phyloP scores from a whole-genome alignment of 2,797 vertebrate genomes.

The Chelmon rostratus region DNA sequence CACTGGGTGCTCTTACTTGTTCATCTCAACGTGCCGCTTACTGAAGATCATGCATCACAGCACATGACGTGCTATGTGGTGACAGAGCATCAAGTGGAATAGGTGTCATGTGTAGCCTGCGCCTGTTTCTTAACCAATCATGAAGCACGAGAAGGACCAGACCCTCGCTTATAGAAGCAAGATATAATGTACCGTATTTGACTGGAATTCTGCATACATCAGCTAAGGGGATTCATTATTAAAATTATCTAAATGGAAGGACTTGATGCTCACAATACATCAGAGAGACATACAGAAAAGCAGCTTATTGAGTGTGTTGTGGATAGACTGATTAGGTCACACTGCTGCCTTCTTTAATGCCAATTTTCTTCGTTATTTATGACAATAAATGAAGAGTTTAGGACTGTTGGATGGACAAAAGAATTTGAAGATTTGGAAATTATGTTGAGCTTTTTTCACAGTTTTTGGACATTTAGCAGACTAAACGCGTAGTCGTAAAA shows the following conservation, averaged over 20 bases:
- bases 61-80: background rate
- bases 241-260: background rate
- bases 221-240: background rate
- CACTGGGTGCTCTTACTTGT: background rate
- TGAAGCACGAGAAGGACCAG: background rate
- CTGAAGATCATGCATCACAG: conserved; percentile 9
- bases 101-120: background rate
- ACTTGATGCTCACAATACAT: background rate
- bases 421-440: no score
- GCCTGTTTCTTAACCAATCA: background rate
- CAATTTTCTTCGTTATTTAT: no score
- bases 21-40: conserved; percentile 3
- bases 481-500: no score
- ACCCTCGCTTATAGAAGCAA: background rate
- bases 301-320: conserved; percentile 11
- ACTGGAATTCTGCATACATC: background rate
- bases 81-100: conserved; percentile 1
- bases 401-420: no score
- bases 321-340: conserved; percentile 23
- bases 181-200: background rate
- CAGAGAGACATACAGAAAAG: background rate
- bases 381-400: no score
- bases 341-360: background rate
- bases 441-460: no score
- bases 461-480: no score